Evolutionary conservation across 2,113 vertebrate genomes (phyloP).

Genomic region (Regulus satrapa): DNA sequence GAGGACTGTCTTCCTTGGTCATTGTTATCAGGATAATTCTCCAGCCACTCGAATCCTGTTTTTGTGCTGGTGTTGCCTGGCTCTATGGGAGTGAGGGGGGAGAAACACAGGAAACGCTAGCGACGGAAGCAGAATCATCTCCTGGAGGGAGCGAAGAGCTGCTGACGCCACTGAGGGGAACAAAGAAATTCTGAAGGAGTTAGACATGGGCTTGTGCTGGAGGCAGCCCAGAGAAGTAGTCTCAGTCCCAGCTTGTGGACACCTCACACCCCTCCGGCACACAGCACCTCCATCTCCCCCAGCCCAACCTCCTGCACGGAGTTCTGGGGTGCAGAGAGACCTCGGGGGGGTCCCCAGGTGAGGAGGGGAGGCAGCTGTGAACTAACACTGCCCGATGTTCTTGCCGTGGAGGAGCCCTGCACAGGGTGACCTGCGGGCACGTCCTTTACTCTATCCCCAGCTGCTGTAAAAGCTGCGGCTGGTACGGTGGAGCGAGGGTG

Average conservation of each 20-base stretch:
- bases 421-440: not conserved
- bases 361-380: not conserved
- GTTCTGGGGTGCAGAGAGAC: not conserved
- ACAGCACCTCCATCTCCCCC: not conserved
- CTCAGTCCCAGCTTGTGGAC: not conserved
- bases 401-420: not conserved
- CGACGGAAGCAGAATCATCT: conserved; percentile 60
- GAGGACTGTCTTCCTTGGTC: conserved; percentile 33
- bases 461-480: not conserved
- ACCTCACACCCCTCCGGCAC: not conserved
- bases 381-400: not conserved
- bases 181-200: conserved; percentile 51
- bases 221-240: not conserved
- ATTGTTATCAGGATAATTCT: conserved; percentile 56
- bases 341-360: accelerated
- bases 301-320: accelerated
- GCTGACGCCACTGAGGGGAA: conserved; percentile 35
- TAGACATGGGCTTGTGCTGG: not conserved
- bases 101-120: conserved; percentile 65
- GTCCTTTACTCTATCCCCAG: not conserved
- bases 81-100: not conserved
- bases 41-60: conserved; percentile 62
- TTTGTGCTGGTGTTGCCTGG: conserved; percentile 53
- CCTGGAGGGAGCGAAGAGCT: conserved; percentile 47
- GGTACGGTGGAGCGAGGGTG: accelerated